Base-by-base conservation (phyloP, 1,140 invertebrate genomes). In the Asbolus verrucosus region DNA sequence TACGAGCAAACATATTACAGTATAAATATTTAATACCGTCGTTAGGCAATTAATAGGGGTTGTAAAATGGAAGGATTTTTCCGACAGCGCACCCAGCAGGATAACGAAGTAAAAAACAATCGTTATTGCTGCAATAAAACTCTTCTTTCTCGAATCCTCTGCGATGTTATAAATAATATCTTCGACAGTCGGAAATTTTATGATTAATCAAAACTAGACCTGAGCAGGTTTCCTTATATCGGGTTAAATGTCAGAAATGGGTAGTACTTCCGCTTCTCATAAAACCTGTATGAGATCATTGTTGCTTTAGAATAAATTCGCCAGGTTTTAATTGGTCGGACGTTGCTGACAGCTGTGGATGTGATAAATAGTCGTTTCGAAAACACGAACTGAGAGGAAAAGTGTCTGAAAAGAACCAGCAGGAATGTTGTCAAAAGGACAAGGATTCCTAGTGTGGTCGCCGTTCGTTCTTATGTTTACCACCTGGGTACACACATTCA, bases 401-500 rank as follows among this genome's bases (percentile, higher is more conserved):
- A 36, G 33, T 11, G 33, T 11, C 6, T n/a, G 11, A 31, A 27
- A 61, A 31, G n/a, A 61, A 61, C 27, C 27, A 31, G 54, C 21
- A 61, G 54, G 27, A 61, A 31, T 61, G 54, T 31, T 61, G 54
- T 61, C 27, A 61, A 31, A 61, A 11, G 27, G 15, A 61, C 54
- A 61, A 31, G 54, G 54, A 61, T 31, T 70, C 68, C 41, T 38
- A 39, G 61, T 65, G 61, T 65, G 68, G 61, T 65, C 60, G 33
- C 30, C 39, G 67, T 38, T 13, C 54, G 50, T 73, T 68, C 31
- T 39, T 38, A 54, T 73, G 41, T 50, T 68, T 70, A 72, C 73
- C 73, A 74, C 73, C 73, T 72, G 73, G 67, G 63, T 65, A 33
- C 60, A 31, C 18, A 38, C 70, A 74, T 74, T 74, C 62, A 74